Evolutionary conservation across 1,140 invertebrate species (phyloP), one percentile per base, ranked within the genome.

Genomic region (Sycophila sp.): DNA sequence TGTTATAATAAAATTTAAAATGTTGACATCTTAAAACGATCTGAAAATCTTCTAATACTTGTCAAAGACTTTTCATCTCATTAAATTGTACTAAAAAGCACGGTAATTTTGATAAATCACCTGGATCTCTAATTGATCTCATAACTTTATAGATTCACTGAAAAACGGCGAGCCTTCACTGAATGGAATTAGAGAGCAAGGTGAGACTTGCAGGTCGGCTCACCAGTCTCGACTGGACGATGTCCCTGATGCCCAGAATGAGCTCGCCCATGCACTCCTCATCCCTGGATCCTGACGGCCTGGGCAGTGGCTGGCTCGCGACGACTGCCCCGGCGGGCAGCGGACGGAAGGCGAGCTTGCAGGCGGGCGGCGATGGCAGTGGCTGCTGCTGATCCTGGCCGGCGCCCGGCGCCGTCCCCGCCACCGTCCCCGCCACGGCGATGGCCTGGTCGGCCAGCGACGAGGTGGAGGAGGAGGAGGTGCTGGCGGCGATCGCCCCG

Each of bases 261-360:
- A 94, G 89, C 76, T 93, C 92, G 32, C 90, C 89, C 77, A 94
- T 90, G 85, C 91, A 93, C 80, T 94, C 92, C 76, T 94, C 92
- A 75, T 93, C 90, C 60, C 74, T 73, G n/a, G n/a, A n/a, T n/a
- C n/a, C n/a, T n/a, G n/a, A n/a, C 53, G 76, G 38, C 71, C 78
- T 76, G 51, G 81, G 7, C 0, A 68, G 36, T 1, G 17, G 11
- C 28, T 60, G 56, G 73, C 75, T 81, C 78, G 74, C 80, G 68
- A 72, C n/a, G 38, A 80, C 68, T 71, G 56, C 73, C 70, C 77
- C 81, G 13, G 38, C 40, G 79, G 79, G 77, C 72, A 80, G 72
- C 80, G 84, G 82, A 85, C 83, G 84, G 83, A 85, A 79, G 77
- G 74, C 83, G 76, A 28, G 10, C 17, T 60, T 56, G 34, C 2